Base-by-base conservation (phyloP, 2,797 vertebrate genomes). In the Gambusia yucatana region DNA sequence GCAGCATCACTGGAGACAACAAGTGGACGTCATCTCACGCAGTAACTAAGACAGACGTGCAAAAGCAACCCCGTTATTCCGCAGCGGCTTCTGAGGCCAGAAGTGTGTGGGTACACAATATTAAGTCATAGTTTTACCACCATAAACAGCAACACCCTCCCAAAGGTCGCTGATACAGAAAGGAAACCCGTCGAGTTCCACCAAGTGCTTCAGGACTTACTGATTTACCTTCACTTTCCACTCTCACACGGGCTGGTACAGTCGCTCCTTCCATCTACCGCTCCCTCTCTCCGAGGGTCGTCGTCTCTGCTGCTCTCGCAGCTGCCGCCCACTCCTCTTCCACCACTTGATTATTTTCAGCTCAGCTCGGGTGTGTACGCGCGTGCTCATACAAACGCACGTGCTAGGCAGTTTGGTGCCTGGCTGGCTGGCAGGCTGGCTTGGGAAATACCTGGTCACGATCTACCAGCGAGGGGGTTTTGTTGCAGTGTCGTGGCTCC, bases 371-470 rank as follows among this genome's bases (percentile, higher is more conserved):
- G 83, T 61, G 79, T 69, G 84, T 39, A 71, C 4, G 72, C 73
- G 80, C 59, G 72, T 69, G 80, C 57, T 55, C 52, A 79, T 70
- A 1, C 48, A 77, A 72, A 73, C 43, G 76, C 69, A 79, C 81
- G 87, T 86, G 85, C 75, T 69, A 84, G 67, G 84, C 78, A 69
- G 59, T 72, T 84, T 83, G 76, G 55, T 90, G 83, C 73, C 85
- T 93, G 33, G 33, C 33, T 33, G 33, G 33, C 33, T 39, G 92
- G 76, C 84, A 85, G 78, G 44, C 87, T 85, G 94, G 88, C 95
- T 95, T 93, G 95, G 96, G 95, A 96, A 96, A 96, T 94, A 96
- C 95, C 95, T 93, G 92, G 94, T 96, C 95, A 95, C 94, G 94
- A 96, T 94, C 93, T 82, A 82, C 87, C 79, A 87, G 52, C 48